Conservation (phyloP, 2,797 vertebrate species). For the Serranus cabrilla region DNA sequence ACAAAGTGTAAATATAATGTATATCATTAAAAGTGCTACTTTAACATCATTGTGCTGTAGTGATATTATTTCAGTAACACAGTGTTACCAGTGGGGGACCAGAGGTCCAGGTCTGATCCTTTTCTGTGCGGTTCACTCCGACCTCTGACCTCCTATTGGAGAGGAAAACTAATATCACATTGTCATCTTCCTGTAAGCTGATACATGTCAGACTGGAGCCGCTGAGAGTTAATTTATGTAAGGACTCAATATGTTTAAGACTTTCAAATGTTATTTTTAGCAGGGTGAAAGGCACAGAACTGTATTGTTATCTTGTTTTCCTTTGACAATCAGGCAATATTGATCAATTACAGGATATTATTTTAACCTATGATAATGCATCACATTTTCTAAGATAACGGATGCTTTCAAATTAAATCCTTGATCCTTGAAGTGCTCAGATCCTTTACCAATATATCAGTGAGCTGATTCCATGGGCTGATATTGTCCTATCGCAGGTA, state of each 20-base stretch:
- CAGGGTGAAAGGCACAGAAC: neutral
- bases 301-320: neutral
- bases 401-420: neutral
- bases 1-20: slow-evolving; percentile 49
- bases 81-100: neutral
- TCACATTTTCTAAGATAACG: neutral
- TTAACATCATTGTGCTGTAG: neutral
- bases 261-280: neutral
- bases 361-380: neutral
- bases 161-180: neutral
- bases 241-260: neutral
- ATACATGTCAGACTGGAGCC: neutral
- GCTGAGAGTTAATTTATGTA: neutral
- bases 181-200: neutral
- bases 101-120: neutral
- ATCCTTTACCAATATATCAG: too few relatives aligned
- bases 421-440: neutral
- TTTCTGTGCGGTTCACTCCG: neutral
- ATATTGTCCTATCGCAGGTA: too few relatives aligned
- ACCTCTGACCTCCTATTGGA: slow-evolving; percentile 5
- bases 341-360: neutral
- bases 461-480: too few relatives aligned
- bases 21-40: slow-evolving; percentile 46
- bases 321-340: neutral
- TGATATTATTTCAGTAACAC: slow-evolving; percentile 8